Evolutionary conservation across 2,888 invertebrate species (phyloP), one percentile per base, ranked within the genome.

Genomic region (Eupithecia dodoneata): DNA sequence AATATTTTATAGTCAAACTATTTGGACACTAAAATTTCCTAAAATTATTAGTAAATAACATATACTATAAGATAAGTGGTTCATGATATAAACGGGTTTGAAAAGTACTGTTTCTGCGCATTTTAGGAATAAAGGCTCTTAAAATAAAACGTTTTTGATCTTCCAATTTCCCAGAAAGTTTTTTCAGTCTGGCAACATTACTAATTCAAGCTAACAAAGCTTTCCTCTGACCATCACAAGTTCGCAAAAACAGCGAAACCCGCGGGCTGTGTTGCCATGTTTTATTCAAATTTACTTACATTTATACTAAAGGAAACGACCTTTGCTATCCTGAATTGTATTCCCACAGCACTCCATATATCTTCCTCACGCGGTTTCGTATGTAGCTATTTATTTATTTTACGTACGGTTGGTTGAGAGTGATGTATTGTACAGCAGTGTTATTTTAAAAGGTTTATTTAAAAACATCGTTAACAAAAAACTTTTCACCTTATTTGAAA

Each of bases 241-340:
- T 77, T 71, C 71, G 78, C 78, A 81, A 80, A 86, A 85, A 87
- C 84, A 84, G 81, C 75, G 72, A 75, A 75, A n/a, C 80, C 76
- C 78, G 79, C 81, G 81, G 79, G 44, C n/a, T 41, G 67, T 69
- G 78, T 81, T 81, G 86, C 85, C 85, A 94, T 95, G 94, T 95
- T 94, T 95, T 95, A 95, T 95, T 95, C 94, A 95, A 95, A 95
- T 95, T 95, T 95, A 95, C 95, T 94, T 94, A 95, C 94, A 94
- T 94, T 95, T 94, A 90, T 92, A 94, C 93, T 94, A 95, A 95
- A 93, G 93, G 91, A 89, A 90, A 91, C 93, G 94, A 95, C 94
- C 95, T 94, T 88, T 91, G 92, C 89, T 90, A 89, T 87, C 87
- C 91, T 84, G 92, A 91, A 93, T 93, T 92, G 94, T 94, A 94